phyloP scores from a whole-genome alignment of 1,140 invertebrate species.

The Anoplolepis gracilipes region DNA sequence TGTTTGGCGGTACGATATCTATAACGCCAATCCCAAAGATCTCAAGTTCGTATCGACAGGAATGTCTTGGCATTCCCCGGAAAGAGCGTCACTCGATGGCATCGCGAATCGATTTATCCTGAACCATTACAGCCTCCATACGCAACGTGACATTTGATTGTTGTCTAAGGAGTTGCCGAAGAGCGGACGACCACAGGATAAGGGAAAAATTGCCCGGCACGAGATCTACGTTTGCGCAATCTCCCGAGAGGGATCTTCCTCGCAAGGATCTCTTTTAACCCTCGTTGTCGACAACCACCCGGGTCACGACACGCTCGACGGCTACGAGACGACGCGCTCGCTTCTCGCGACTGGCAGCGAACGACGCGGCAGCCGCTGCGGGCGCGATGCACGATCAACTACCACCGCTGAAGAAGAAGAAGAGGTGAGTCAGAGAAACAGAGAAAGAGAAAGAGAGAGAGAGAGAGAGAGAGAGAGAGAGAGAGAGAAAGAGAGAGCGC shows the following conservation, averaged over 20 bases:
- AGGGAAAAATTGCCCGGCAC: not conserved
- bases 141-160: not conserved
- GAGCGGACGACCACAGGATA: not conserved
- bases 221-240: not conserved
- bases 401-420: conserved; percentile 77
- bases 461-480: conserved; percentile 27
- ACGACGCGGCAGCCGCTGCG: conserved; percentile 69
- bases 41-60: not conserved
- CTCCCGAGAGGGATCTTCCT: not conserved
- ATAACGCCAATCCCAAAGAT: not conserved
- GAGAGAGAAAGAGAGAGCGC: conserved; percentile 38
- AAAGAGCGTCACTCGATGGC: not conserved
- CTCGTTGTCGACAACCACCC: not conserved
- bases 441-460: conserved; percentile 17
- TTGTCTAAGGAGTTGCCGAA: not conserved
- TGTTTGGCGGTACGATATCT: not conserved
- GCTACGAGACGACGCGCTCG: conserved; percentile 39
- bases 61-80: not conserved
- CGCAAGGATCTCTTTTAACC: not conserved
- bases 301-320: not conserved
- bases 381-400: conserved; percentile 81
- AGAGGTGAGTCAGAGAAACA: conserved; percentile 39
- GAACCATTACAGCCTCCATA: too few species aligned
- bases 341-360: conserved; percentile 32
- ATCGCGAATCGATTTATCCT: not conserved